Percentiles rank a stretch among this genome's conserved stretches.
Evolutionary conservation across 2,888 invertebrate species (phyloP).

Genomic region (Macaria notata): DNA sequence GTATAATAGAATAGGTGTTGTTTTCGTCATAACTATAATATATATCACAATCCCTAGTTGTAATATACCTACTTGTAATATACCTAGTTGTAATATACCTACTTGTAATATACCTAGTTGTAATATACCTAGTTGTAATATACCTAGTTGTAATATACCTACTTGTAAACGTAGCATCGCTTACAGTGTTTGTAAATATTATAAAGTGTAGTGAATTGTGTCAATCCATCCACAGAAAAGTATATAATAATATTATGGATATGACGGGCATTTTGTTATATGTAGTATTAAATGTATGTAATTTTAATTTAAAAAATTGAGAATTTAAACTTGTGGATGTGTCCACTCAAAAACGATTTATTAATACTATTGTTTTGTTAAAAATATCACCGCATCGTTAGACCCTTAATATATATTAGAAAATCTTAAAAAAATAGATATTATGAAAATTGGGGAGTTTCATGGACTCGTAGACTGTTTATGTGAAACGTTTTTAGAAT

Average conservation of each 20-base stretch:
- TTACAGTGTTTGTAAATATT: slow-evolving; percentile 74
- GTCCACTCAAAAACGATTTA: slow-evolving; percentile 19
- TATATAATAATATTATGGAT: slow-evolving; percentile 20
- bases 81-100: too few relatives aligned
- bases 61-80: slow-evolving; percentile 29
- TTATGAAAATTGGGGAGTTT: slow-evolving; percentile 30
- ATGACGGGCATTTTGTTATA: slow-evolving; percentile 20
- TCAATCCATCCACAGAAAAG: slow-evolving; percentile 62
- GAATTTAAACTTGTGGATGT: slow-evolving; percentile 29
- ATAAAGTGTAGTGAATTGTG: slow-evolving; percentile 66
- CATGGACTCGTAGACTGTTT: slow-evolving; percentile 25
- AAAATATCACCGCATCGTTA: slow-evolving; percentile 40
- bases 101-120: slow-evolving; percentile 37
- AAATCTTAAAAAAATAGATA: slow-evolving; percentile 40
- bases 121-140: slow-evolving; percentile 39
- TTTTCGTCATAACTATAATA: slow-evolving; percentile 32
- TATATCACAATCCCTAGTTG: slow-evolving; percentile 40
- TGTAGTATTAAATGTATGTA: slow-evolving; percentile 29
- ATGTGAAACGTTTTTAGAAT: slow-evolving; percentile 7
- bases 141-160: slow-evolving; percentile 37
- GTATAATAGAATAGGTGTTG: slow-evolving; percentile 31
- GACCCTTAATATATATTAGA: slow-evolving; percentile 37
- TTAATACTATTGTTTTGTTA: slow-evolving; percentile 29
- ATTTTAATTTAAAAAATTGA: slow-evolving; percentile 29
- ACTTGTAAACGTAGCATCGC: slow-evolving; percentile 50